Evolutionary conservation across 2,888 invertebrate genomes (phyloP).

Genomic region (Erynnis tages): DNA sequence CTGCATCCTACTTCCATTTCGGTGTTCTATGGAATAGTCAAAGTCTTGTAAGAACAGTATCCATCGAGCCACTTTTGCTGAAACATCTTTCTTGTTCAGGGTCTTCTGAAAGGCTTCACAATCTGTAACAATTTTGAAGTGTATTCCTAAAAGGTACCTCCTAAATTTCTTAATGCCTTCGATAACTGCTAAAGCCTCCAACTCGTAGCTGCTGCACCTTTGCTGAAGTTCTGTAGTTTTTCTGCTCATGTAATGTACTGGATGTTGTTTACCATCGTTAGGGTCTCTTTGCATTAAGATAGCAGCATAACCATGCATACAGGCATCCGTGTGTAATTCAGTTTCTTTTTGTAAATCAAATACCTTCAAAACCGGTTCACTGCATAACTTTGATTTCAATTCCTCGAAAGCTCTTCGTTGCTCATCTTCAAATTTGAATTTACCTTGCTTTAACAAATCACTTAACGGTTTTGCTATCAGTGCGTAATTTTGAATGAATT

Average conservation of each 20-base stretch:
- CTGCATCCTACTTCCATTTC: neutral
- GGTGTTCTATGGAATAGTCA: neutral
- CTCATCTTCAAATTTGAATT: neutral
- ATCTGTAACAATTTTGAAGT: neutral
- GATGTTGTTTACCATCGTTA: constrained; percentile 29
- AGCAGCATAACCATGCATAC: constrained; percentile 25
- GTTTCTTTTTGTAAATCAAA: neutral
- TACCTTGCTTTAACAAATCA: neutral
- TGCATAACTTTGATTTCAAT: neutral
- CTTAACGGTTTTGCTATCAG: neutral
- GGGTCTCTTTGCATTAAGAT: constrained; percentile 33
- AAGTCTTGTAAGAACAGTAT: neutral
- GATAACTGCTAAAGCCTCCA: constrained; percentile 34
- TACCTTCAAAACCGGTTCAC: neutral
- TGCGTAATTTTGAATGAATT: neutral
- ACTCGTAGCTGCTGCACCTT: constrained; percentile 34
- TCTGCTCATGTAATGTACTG: constrained; percentile 33
- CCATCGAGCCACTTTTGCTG: neutral
- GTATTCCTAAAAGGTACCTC: neutral
- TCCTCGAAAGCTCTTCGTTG: neutral
- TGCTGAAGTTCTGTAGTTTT: constrained; percentile 30
- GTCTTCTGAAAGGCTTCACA: neutral
- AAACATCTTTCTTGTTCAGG: neutral
- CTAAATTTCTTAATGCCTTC: constrained; percentile 30
- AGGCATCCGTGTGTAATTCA: neutral